Percentiles rank a stretch among this genome's conserved stretches.
These are phyloP conservation scores for Onychomys torridus DNA, from an alignment of 2,797 vertebrate species.

Conservation along the genomic window DNA sequence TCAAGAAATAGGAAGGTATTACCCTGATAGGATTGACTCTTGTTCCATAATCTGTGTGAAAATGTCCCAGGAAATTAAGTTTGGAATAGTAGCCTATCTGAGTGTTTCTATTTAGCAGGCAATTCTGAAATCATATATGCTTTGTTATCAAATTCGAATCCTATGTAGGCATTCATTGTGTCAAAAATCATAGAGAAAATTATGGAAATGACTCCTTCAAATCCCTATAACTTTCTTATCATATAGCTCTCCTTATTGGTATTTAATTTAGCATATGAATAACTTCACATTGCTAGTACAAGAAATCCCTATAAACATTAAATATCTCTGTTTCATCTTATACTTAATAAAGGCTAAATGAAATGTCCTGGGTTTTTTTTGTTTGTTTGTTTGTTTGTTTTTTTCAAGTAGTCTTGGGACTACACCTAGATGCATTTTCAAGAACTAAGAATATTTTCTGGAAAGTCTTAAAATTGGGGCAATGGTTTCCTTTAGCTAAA, in stretches of 20 bases:
- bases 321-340: conserved; percentile 1
- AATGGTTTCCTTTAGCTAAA: conserved; percentile 68
- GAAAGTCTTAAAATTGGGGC: conserved; percentile 15
- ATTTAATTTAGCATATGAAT: conserved; percentile 35
- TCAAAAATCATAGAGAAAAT: background rate
- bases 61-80: conserved; percentile 51
- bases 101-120: background rate
- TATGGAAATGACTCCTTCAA: conserved; percentile 37
- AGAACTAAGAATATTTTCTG: conserved; percentile 44
- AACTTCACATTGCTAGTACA: conserved; percentile 5
- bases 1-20: conserved; percentile 43
- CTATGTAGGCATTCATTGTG: background rate
- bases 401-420: background rate
- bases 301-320: conserved; percentile 10
- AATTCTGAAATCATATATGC: conserved; percentile 9
- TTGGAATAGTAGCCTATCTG: background rate
- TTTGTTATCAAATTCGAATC: conserved; percentile 13
- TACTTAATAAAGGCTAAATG: conserved; percentile 33
- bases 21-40: conserved; percentile 5
- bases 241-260: background rate
- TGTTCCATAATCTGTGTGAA: conserved; percentile 45
- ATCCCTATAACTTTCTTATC: background rate
- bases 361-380: too few species aligned
- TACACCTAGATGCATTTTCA: conserved; percentile 52
- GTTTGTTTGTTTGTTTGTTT: too few species aligned